phyloP scores from a whole-genome alignment of 2,888 invertebrate species.

The Uropetala carovei region DNA sequence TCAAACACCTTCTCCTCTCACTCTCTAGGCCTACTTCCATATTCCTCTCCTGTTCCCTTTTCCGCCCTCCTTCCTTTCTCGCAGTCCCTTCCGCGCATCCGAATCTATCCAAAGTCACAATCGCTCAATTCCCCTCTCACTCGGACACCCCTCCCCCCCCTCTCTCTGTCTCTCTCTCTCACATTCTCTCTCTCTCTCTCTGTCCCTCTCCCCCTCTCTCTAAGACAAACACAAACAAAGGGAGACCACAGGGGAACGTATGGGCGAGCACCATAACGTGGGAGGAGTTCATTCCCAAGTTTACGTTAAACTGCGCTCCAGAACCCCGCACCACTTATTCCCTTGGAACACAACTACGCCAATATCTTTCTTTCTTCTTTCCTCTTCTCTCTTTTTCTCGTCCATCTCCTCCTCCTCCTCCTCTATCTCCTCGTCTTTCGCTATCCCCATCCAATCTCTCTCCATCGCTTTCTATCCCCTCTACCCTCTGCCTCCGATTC shows the following conservation, averaged over 20 bases:
- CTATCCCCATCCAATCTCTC: background rate
- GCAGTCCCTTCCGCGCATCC: too few species aligned
- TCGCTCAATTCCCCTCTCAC: too few species aligned
- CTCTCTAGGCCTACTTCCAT: too few species aligned
- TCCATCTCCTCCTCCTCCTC: background rate
- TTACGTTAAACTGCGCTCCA: background rate
- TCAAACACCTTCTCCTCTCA: too few species aligned
- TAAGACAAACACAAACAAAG: conserved; percentile 1
- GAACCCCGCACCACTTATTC: background rate
- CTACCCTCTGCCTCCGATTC: too few species aligned
- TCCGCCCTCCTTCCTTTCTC: too few species aligned
- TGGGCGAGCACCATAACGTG: background rate
- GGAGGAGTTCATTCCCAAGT: conserved; percentile 24
- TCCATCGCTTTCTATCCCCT: too few species aligned
- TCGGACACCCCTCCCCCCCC: too few species aligned
- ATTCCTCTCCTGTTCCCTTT: too few species aligned
- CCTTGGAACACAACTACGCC: background rate
- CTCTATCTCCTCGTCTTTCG: background rate
- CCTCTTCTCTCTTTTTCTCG: background rate
- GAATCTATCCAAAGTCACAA: too few species aligned
- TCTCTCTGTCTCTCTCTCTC: too few species aligned
- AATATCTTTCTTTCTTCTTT: background rate
- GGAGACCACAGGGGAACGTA: background rate
- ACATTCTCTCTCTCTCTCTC: background rate
- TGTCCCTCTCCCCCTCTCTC: background rate